Conservation (phyloP, 2,888 invertebrate species). For the Lithodes maja region DNA sequence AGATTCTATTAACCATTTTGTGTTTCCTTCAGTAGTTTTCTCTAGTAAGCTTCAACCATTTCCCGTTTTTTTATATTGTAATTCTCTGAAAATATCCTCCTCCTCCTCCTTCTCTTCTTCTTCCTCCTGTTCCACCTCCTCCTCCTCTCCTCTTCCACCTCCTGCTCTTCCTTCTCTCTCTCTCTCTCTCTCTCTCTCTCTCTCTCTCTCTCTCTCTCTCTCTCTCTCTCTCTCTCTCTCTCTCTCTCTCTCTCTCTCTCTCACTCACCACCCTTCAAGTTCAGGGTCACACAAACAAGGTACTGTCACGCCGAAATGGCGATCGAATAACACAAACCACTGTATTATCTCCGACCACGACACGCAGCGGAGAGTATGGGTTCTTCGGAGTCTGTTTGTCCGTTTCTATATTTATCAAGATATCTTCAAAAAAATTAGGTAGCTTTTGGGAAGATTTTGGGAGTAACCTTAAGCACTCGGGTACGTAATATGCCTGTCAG, state of each 20-base stretch:
- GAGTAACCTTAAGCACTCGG: too few relatives aligned
- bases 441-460: too few relatives aligned
- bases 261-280: background rate
- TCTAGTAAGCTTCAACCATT: too few relatives aligned
- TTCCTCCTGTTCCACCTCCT: background rate
- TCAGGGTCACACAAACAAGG: background rate
- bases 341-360: too few relatives aligned
- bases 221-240: constrained; percentile 12
- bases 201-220: background rate
- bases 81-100: background rate
- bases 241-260: constrained; percentile 12
- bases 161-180: background rate
- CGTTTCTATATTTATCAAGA: too few relatives aligned
- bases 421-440: too few relatives aligned
- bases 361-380: too few relatives aligned
- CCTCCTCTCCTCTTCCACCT: background rate
- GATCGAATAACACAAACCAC: too few relatives aligned
- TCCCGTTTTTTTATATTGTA: background rate
- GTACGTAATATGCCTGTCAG: too few relatives aligned
- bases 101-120: background rate
- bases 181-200: background rate
- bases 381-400: too few relatives aligned
- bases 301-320: background rate
- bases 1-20: too few relatives aligned
- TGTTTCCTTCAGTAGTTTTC: too few relatives aligned